Conservation (phyloP, 2,888 invertebrate species). For the Micropterix aruncella region DNA sequence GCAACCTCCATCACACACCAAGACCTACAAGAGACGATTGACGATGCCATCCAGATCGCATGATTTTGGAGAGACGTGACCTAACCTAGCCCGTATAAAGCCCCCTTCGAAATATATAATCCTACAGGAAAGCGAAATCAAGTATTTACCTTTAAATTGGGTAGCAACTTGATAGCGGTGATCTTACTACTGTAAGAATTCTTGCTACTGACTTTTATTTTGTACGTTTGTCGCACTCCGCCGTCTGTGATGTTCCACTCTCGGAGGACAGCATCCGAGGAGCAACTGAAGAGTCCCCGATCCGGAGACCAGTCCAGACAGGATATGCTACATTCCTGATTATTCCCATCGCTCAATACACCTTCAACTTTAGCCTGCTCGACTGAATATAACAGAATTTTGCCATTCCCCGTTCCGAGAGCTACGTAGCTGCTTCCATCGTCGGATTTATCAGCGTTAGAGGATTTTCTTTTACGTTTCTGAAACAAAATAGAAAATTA, state of each 20-base stretch:
- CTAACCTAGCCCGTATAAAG: no score
- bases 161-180: slow-evolving; percentile 44
- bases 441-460: not conserved
- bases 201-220: slow-evolving; percentile 47
- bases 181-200: slow-evolving; percentile 37
- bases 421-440: slow-evolving; percentile 40
- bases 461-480: not conserved
- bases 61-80: no score
- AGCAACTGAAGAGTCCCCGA: slow-evolving; percentile 37
- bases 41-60: no score
- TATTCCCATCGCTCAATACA: slow-evolving; percentile 35
- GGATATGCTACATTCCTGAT: slow-evolving; percentile 21
- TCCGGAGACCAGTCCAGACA: slow-evolving; percentile 43
- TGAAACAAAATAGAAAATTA: not conserved
- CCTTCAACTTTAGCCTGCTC: slow-evolving; percentile 47
- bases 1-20: no score
- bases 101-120: no score
- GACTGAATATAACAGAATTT: slow-evolving; percentile 56
- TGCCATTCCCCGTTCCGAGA: slow-evolving; percentile 60
- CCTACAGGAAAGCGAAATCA: no score
- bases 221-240: slow-evolving; percentile 33
- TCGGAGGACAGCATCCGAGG: slow-evolving; percentile 34
- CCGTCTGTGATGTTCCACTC: slow-evolving; percentile 40
- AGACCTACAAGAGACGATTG: no score
- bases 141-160: slow-evolving; percentile 29